These are phyloP conservation scores for Cladopsammia gracilis DNA, from an alignment of 64 coral and sea anemone genomes.

Conservation along the genomic window DNA sequence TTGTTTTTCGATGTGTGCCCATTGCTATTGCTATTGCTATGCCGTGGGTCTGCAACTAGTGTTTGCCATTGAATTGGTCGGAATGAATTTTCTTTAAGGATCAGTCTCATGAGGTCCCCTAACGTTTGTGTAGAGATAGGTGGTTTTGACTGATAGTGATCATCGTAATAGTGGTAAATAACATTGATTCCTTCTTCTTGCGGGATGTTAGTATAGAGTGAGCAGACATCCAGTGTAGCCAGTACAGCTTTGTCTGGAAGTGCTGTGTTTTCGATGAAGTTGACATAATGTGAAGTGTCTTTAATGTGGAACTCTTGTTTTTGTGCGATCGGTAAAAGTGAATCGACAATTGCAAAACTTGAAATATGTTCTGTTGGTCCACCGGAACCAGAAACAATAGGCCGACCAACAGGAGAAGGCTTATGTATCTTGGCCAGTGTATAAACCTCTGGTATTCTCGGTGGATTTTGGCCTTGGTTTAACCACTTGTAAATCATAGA, in stretches of 20 bases:
- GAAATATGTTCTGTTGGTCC: background rate
- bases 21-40: too few species aligned
- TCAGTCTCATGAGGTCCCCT: too few species aligned
- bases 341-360: background rate
- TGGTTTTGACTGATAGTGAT: too few species aligned
- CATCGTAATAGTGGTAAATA: too few species aligned
- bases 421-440: constrained; percentile 45
- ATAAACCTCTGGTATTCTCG: constrained; percentile 27
- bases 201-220: background rate
- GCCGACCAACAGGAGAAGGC: background rate
- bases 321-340: background rate
- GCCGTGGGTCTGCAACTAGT: too few species aligned
- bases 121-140: too few species aligned
- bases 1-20: too few species aligned
- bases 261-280: background rate
- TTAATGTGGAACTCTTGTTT: background rate
- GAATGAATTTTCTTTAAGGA: too few species aligned
- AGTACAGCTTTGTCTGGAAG: background rate
- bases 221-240: background rate
- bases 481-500: constrained; percentile 37
- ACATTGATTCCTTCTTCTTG: too few species aligned
- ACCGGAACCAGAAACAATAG: background rate
- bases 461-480: constrained; percentile 4
- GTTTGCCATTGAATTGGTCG: too few species aligned
- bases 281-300: background rate